These are phyloP conservation scores for Aphelenchoides bicaudatus DNA, from an alignment of 2,888 invertebrate species.

Conservation along the genomic window DNA sequence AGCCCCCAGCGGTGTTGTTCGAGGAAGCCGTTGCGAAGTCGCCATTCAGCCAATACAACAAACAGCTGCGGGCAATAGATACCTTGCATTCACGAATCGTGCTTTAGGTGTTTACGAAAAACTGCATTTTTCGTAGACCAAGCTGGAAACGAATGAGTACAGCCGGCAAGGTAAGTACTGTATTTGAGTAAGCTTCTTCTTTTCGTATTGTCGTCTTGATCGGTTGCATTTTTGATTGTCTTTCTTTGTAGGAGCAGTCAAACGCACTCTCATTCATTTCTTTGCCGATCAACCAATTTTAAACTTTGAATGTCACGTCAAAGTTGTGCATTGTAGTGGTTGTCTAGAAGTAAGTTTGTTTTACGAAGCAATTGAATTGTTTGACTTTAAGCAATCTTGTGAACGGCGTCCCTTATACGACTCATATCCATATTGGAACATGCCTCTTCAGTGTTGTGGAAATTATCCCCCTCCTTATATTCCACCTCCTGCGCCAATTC, in stretches of 20 bases:
- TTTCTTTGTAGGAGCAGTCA: constrained; percentile 47
- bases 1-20: constrained; percentile 8
- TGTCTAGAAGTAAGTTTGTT: constrained; percentile 46
- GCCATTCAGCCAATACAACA: no score
- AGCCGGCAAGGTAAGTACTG: no score
- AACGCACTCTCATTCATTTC: constrained; percentile 46
- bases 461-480: constrained; percentile 24
- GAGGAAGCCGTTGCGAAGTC: no score
- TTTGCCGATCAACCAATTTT: constrained; percentile 32
- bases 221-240: no score
- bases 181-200: no score
- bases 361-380: constrained; percentile 16
- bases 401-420: constrained; percentile 26
- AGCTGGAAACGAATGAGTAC: no score
- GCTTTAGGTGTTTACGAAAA: no score
- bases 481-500: constrained; percentile 14
- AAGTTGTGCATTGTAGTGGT: constrained; percentile 41
- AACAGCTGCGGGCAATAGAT: no score
- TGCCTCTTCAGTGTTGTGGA: no score
- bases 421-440: constrained; percentile 22
- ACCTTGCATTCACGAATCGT: no score
- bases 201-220: no score
- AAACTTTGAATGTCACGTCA: constrained; percentile 40
- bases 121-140: no score
- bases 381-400: constrained; percentile 31